Percentiles rank a stretch among this genome's conserved stretches.
These are phyloP conservation scores for Chrysolophus pictus DNA, from an alignment of 2,797 vertebrate genomes.

Conservation along the genomic window DNA sequence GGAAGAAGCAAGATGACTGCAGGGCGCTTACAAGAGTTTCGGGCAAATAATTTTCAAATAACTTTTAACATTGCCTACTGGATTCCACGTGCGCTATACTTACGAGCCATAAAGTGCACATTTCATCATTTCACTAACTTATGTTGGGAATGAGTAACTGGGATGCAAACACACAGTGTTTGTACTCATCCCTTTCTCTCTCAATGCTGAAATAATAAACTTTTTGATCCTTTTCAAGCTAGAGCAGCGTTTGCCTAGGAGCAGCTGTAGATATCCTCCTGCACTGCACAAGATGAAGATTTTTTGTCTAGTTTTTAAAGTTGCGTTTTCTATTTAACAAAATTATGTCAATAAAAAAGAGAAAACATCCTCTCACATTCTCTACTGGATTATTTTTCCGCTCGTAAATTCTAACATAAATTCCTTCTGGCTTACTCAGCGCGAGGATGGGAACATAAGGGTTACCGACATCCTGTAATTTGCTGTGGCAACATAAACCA, in stretches of 20 bases:
- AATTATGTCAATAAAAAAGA: background rate
- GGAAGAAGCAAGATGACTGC: background rate
- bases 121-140: background rate
- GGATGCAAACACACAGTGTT: background rate
- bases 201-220: background rate
- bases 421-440: conserved; percentile 4
- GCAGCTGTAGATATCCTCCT: background rate
- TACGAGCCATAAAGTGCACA: background rate
- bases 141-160: background rate
- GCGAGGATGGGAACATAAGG: conserved; percentile 10
- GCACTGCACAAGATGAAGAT: background rate
- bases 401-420: background rate
- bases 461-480: conserved; percentile 34
- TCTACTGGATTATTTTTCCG: background rate
- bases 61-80: background rate
- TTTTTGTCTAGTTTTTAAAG: background rate
- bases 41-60: background rate
- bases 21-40: background rate
- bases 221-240: background rate
- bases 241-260: background rate
- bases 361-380: background rate
- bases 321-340: conserved; percentile 16
- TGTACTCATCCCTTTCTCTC: background rate
- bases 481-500: conserved; percentile 23
- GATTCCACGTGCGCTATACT: background rate